Percentiles rank a stretch among this genome's conserved stretches.
These are phyloP conservation scores for Apodemia zela DNA, from an alignment of 2,888 invertebrate genomes.

Conservation along the genomic window DNA sequence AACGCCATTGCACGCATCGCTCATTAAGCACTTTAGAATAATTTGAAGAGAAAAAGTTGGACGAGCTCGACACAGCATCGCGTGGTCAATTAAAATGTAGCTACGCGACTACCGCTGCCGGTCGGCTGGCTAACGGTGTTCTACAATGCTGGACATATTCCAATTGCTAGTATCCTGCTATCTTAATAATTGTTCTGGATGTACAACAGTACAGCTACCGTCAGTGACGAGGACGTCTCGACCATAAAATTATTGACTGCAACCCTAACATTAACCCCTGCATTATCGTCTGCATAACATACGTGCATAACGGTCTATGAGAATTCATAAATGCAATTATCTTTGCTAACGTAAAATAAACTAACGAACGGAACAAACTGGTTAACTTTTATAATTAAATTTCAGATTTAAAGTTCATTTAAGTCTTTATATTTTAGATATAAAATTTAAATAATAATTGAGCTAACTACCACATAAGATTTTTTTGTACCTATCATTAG, in stretches of 20 bases:
- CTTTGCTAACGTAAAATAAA: constrained; percentile 1
- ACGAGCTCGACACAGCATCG: constrained; percentile 69
- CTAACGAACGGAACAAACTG: neutral
- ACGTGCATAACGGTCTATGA: neutral
- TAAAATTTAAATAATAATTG: too few species aligned
- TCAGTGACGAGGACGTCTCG: constrained; percentile 30
- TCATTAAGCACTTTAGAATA: constrained; percentile 80
- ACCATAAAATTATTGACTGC: neutral
- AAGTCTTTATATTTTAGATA: too few species aligned
- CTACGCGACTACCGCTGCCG: constrained; percentile 48
- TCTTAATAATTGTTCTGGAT: constrained; percentile 50
- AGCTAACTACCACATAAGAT: too few species aligned
- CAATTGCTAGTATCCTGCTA: constrained; percentile 67
- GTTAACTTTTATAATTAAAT: too few species aligned
- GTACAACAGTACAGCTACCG: constrained; percentile 33
- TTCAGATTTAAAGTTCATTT: too few species aligned
- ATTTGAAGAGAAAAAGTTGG: constrained; percentile 78
- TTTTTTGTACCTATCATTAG: too few species aligned
- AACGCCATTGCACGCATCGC: constrained; percentile 79
- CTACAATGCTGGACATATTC: constrained; percentile 35
- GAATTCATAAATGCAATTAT: constrained; percentile 12
- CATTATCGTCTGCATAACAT: neutral
- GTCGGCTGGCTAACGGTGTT: constrained; percentile 43
- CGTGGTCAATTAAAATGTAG: constrained; percentile 79
- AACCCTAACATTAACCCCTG: constrained; percentile 11